Evolutionary conservation across 2,113 vertebrate species (phyloP).

Genomic region (Percopsis transmontana): DNA sequence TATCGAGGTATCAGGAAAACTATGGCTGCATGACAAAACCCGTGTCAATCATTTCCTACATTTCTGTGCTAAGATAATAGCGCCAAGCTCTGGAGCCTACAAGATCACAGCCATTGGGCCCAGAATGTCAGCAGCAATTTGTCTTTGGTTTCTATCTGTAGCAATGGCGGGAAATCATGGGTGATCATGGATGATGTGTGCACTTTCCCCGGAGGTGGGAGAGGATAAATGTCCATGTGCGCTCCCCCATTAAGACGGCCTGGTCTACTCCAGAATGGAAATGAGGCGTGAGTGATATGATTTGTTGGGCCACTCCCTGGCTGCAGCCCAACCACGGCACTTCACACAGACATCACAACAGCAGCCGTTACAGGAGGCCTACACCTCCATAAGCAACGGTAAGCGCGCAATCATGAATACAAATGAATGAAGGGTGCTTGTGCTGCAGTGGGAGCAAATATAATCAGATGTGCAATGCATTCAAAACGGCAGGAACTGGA

Average conservation of each 20-base stretch:
- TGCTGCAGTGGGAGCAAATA: constrained; percentile 27
- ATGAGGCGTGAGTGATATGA: constrained; percentile 69
- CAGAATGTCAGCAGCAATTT: constrained; percentile 56
- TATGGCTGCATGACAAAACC: constrained; percentile 38
- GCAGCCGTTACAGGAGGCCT: constrained; percentile 31
- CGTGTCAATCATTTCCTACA: constrained; percentile 59
- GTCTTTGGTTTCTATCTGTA: constrained; percentile 37
- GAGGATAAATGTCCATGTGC: constrained; percentile 55
- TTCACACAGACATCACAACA: constrained; percentile 21
- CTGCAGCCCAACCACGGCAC: constrained; percentile 40
- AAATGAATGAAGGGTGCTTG: not conserved
- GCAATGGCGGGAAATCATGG: constrained; percentile 29
- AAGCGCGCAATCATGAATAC: not conserved
- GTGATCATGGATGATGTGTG: constrained; percentile 48
- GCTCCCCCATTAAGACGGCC: constrained; percentile 46
- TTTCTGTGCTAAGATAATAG: constrained; percentile 54
- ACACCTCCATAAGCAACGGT: constrained; percentile 22
- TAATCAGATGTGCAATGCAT: constrained; percentile 27
- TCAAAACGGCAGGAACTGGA: constrained; percentile 26
- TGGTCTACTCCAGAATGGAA: constrained; percentile 53
- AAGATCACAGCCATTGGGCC: constrained; percentile 25
- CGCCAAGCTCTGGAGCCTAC: constrained; percentile 35
- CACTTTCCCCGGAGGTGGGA: constrained; percentile 34
- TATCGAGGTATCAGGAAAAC: constrained; percentile 56
- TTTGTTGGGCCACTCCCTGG: constrained; percentile 53